Evolutionary conservation across 2,113 vertebrate species (phyloP).

Genomic region (Ochotona princeps): DNA sequence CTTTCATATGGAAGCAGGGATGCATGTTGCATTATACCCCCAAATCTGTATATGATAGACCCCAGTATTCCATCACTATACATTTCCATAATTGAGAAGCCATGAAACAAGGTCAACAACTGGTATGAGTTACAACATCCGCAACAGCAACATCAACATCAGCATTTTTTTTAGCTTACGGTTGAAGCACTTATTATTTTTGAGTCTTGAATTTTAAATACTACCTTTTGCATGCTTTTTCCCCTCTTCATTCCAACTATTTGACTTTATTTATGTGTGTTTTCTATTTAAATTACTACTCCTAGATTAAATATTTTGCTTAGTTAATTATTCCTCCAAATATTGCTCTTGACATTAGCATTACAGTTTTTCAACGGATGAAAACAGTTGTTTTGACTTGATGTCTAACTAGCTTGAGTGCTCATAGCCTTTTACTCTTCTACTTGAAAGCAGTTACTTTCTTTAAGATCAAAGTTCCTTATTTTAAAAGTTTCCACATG

Average conservation of each 20-base stretch:
- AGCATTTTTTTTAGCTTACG: too few species aligned
- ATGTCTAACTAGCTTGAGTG: neutral
- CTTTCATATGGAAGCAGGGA: too few species aligned
- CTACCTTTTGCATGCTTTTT: neutral
- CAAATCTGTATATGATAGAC: too few species aligned
- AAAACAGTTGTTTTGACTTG: neutral
- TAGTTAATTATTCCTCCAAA: neutral
- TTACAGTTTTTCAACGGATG: neutral
- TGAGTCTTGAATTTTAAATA: too few species aligned
- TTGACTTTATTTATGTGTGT: slow-evolving; percentile 10
- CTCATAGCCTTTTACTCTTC: neutral
- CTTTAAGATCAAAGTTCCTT: neutral
- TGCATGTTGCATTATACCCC: too few species aligned
- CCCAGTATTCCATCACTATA: too few species aligned
- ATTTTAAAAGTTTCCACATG: neutral
- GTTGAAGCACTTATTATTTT: too few species aligned
- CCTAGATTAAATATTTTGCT: slow-evolving; percentile 1
- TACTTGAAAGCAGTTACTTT: neutral
- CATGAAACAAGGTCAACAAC: neutral
- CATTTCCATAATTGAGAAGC: too few species aligned
- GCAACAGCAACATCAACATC: too few species aligned
- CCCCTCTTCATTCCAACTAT: neutral
- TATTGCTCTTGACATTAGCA: neutral
- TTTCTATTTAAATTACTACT: neutral
- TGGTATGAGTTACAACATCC: too few species aligned